Evolutionary conservation across 2,797 vertebrate genomes (phyloP), one percentile per base, ranked within the genome.

Genomic region (Sorex maritimensis): DNA sequence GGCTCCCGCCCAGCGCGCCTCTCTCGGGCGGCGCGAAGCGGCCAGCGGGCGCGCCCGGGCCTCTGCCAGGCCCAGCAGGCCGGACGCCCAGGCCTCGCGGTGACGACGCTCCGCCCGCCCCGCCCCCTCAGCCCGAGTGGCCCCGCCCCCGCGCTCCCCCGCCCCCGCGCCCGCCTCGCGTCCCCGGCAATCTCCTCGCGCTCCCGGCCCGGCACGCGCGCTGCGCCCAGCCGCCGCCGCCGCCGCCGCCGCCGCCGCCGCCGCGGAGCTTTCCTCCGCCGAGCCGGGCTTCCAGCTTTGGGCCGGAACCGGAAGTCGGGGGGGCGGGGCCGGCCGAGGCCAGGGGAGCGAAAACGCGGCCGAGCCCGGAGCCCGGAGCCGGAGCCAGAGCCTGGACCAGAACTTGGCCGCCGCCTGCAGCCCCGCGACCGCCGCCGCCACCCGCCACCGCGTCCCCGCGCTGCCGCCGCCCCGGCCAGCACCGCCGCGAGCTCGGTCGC

Each of bases 301-400:
- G 95, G 86, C 95, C 97, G 97, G 97, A 97, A 97, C 97, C 97
- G 97, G 97, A 97, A 97, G 95, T 93, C 4, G 28, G 83, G 97
- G 97, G 95, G 97, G 96, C 95, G 96, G 97, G 96, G 95, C 95
- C 82, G 90, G 96, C 55, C 88, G 94, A 95, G 95, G 94, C 94
- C 96, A 61, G 49, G 49, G 49, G 49, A 52, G 6, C 15, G 58
- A 23, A 61, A 91, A 91, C 69, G 97, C 91, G 96, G 97, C 94
- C 77, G 96, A 96, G 90, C 93, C 86, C 30, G 93, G 93, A 97
- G 88, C 94, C 93, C 71, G 96, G 91, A 97, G 97, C 95, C 74
- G 93, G 92, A 95, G 95, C 96, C 93, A 93, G 86, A 84, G 86
- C 94, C 94, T 95, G 95, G 95, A 96, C 93, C 96, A 95, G 95